These are phyloP conservation scores for Cavia porcellus DNA, from an alignment of 2,113 vertebrate genomes.

Conservation along the genomic window DNA sequence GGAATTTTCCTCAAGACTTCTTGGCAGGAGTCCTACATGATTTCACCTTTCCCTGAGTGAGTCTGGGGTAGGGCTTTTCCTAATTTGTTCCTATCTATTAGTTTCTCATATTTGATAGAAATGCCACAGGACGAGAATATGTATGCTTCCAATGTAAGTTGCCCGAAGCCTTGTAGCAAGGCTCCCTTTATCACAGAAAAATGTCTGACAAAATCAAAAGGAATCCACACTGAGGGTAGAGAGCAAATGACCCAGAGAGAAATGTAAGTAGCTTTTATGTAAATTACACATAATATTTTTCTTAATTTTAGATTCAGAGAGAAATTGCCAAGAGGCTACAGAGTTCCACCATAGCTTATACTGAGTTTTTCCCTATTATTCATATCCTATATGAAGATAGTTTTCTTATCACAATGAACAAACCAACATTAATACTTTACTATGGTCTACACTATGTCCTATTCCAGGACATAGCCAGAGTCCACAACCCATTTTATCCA, in stretches of 20 bases:
- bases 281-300: background rate
- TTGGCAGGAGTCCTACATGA: conserved; percentile 66
- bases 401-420: background rate
- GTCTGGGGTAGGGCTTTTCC: conserved; percentile 1
- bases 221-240: background rate
- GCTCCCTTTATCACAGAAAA: conserved; percentile 38
- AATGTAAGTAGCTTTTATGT: background rate
- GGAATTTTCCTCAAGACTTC: conserved; percentile 72
- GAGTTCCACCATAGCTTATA: background rate
- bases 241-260: conserved; percentile 6
- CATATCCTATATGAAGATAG: background rate
- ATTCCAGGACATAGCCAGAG: background rate
- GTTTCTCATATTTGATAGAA: conserved; percentile 62
- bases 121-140: conserved; percentile 27
- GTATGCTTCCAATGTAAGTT: conserved; percentile 1
- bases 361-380: background rate
- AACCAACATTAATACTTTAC: background rate
- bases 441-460: background rate
- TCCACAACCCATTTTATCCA: background rate
- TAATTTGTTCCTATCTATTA: conserved; percentile 41
- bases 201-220: conserved; percentile 40
- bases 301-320: conserved; percentile 10
- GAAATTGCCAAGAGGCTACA: background rate
- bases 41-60: conserved; percentile 24
- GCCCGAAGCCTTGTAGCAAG: background rate